Base-by-base conservation (phyloP, 2,888 invertebrate genomes). In the Callinectes sapidus region DNA sequence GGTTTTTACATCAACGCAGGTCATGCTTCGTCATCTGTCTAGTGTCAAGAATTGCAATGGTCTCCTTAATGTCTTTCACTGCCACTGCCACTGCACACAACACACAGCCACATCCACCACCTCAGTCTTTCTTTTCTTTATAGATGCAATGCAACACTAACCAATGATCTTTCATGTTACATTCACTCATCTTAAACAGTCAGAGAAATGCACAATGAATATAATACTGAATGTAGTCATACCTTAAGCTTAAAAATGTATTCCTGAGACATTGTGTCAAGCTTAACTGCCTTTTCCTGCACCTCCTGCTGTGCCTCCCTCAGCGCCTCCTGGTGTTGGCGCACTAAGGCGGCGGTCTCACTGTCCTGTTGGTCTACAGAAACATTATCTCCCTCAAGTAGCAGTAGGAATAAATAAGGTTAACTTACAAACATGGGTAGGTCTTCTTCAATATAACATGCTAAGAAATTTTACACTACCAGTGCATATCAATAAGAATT, bases 221-320 rank as follows among this genome's bases (percentile, higher is more conserved):
- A n/a, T n/a, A n/a, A n/a, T 48, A n/a, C 28, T 81, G 32, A 10
- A 81, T 35, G 13, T 6, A 35, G 13, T 81, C 48, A 8, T 87
- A 93, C 93, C 93, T 93, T 89, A 23, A 93, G 91, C 87, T 93
- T 91, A 39, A 10, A 48, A n/a, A 91, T 61, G 71, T 93, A 91
- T 16, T 93, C 93, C 8, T 89, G 66, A 23, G 86, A 86, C 14
- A 93, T 89, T 48, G 89, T 23, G 5, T 93, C 91, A 23, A 93
- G 89, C 28, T 88, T 87, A 23, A 89, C 48, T 55, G 91, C 87
- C 39, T 93, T 93, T 42, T 93, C 91, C 54, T 77, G 54, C 16
- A 89, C 86, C 35, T 42, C 54, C 35, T 55, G 54, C 54, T 91
- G 91, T 42, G 93, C 93, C 86, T 93, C 93, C 39, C 55, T 54